phyloP scores from a whole-genome alignment of 2,797 vertebrate genomes.

The Sarcophilus harrisii region DNA sequence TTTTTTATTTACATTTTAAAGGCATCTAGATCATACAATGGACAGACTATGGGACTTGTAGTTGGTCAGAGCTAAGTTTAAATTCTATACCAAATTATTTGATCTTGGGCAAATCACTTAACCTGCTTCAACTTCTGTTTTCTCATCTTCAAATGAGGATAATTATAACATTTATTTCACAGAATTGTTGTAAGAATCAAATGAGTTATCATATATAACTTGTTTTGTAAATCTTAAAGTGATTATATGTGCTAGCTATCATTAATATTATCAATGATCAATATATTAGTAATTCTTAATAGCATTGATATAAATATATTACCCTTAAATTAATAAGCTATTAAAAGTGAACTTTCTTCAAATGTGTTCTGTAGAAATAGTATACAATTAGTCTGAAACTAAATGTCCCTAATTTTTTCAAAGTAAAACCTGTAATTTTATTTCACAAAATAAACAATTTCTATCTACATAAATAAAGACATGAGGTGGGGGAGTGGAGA shows the following conservation, averaged over 20 bases:
- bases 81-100: too few species aligned
- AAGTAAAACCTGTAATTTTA: neutral
- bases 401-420: neutral
- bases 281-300: too few species aligned
- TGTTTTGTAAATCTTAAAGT: neutral
- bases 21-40: neutral
- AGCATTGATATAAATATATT: neutral
- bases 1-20: neutral
- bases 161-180: neutral
- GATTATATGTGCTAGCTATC: neutral
- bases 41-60: too few species aligned
- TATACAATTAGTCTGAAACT: neutral
- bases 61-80: too few species aligned
- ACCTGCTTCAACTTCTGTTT: neutral
- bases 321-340: neutral
- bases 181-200: neutral
- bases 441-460: neutral
- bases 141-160: neutral
- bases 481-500: too few species aligned
- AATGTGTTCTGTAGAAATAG: neutral
- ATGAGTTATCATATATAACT: neutral
- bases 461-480: too few species aligned
- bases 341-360: neutral
- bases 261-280: neutral
- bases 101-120: neutral